Percentiles rank a stretch among this genome's conserved stretches.
Evolutionary conservation across 1,140 invertebrate species (phyloP).

Genomic region (Drosophila burlai): DNA sequence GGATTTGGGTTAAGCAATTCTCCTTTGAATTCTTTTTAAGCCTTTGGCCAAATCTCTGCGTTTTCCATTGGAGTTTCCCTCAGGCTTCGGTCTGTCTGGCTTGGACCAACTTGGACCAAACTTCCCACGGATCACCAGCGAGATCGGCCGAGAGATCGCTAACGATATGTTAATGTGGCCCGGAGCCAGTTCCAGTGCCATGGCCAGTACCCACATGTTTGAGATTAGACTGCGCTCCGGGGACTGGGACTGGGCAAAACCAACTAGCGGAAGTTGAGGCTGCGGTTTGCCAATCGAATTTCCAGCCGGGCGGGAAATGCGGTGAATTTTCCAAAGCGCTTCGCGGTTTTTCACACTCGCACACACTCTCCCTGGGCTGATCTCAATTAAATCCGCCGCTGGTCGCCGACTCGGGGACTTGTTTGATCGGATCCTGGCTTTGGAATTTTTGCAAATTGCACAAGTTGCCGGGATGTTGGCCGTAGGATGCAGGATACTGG

Average conservation of each 20-base stretch:
- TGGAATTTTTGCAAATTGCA: constrained; percentile 81
- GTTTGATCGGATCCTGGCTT: constrained; percentile 81
- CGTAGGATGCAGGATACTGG: constrained; percentile 1
- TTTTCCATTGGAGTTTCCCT: constrained; percentile 67
- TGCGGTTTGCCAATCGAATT: constrained; percentile 53
- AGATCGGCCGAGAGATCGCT: constrained; percentile 48
- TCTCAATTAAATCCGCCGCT: constrained; percentile 76
- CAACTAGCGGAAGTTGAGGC: constrained; percentile 66
- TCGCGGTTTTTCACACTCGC: constrained; percentile 77
- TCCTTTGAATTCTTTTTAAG: constrained; percentile 34
- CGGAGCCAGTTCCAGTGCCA: constrained; percentile 3
- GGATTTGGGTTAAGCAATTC: constrained; percentile 33
- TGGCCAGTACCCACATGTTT: constrained; percentile 67
- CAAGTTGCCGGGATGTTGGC: constrained; percentile 57
- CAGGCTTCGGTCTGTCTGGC: constrained; percentile 13
- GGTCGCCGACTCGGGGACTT: constrained; percentile 55
- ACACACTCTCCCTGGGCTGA: constrained; percentile 46
- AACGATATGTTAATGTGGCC: constrained; percentile 74
- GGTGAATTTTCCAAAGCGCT: constrained; percentile 61
- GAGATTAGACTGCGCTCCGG: constrained; percentile 60
- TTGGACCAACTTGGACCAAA: constrained; percentile 45
- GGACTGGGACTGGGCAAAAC: constrained; percentile 64
- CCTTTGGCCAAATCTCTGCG: constrained; percentile 46
- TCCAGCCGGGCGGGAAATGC: constrained; percentile 44
- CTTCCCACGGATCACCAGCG: constrained; percentile 75